A percentile compares a stretch with the other conserved stretches of the same genome.
Conservation (phyloP, 2,888 invertebrate genomes). For the Desoria tigrina region DNA sequence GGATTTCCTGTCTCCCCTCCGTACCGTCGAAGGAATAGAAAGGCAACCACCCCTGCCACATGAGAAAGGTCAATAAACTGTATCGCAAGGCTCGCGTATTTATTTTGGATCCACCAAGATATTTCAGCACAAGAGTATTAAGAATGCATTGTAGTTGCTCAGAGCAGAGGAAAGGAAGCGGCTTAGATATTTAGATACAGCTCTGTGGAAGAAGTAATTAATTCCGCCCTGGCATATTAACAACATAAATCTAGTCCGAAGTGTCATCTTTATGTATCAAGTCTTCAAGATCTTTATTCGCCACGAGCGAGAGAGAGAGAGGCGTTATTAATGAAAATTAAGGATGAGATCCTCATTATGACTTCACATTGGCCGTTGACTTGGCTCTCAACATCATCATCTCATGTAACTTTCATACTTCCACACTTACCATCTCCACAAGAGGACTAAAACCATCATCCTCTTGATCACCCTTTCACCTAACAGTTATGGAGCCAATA, state of each 20-base stretch:
- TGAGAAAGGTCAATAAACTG: too few species aligned
- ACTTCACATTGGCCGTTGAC: too few species aligned
- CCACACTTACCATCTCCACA: background rate
- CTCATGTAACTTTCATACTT: slow-evolving; percentile 9
- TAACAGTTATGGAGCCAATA: background rate
- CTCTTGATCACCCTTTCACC: background rate
- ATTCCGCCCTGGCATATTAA: slow-evolving; percentile 13
- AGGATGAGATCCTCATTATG: background rate
- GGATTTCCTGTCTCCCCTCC: too few species aligned
- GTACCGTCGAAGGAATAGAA: too few species aligned
- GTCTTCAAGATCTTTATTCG: slow-evolving; percentile 7
- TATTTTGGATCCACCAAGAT: too few species aligned
- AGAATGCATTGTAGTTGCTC: too few species aligned
- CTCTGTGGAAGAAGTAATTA: slow-evolving; percentile 10
- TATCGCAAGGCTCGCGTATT: too few species aligned
- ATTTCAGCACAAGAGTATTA: too few species aligned
- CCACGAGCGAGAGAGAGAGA: too few species aligned
- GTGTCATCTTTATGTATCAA: slow-evolving; percentile 1
- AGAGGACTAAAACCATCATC: background rate
- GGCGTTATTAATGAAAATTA: slow-evolving; percentile 4
- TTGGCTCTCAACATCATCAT: background rate
- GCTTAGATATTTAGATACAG: too few species aligned
- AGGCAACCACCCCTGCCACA: too few species aligned
- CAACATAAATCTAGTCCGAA: slow-evolving; percentile 1
- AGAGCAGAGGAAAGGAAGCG: too few species aligned